Conservation (phyloP, 2,888 invertebrate species). For the Sylvicola fuscatus region DNA sequence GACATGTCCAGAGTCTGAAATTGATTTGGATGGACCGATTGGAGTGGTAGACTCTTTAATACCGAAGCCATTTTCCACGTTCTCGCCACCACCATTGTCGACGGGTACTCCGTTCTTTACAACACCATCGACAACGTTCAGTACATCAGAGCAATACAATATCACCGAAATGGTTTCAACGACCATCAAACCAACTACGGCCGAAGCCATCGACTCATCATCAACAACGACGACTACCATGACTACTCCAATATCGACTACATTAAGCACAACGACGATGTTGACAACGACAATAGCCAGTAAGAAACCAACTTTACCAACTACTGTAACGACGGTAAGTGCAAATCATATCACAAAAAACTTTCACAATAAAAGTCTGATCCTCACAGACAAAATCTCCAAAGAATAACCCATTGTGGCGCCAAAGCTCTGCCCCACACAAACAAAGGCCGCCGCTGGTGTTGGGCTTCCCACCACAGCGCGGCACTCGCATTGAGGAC, state of each 20-base stretch:
- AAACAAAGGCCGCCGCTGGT: conserved; percentile 47
- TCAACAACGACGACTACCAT: conserved; percentile 11
- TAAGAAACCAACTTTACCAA: conserved; percentile 13
- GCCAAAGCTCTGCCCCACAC: conserved; percentile 11
- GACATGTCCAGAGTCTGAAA: conserved; percentile 34
- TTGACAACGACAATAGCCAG: conserved; percentile 9
- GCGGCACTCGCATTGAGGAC: conserved; percentile 40
- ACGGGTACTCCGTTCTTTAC: conserved; percentile 5
- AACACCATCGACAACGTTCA: conserved; percentile 16
- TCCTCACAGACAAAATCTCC: conserved; percentile 24
- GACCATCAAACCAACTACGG: neutral
- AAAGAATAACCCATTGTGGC: conserved; percentile 26
- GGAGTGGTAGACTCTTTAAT: conserved; percentile 23
- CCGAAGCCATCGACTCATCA: conserved; percentile 13
- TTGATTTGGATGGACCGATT: conserved; percentile 25
- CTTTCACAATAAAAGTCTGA: conserved; percentile 5
- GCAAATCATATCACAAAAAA: too few relatives aligned
- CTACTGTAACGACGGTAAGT: conserved; percentile 9
- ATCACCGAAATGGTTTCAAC: conserved; percentile 6
- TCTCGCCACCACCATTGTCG: conserved; percentile 5
- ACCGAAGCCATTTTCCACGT: conserved; percentile 20
- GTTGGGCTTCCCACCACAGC: conserved; percentile 45
- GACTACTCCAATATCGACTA: conserved; percentile 8
- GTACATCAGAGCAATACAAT: conserved; percentile 6
- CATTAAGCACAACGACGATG: conserved; percentile 12